Evolutionary conservation across 2,888 invertebrate species (phyloP), one percentile per base, ranked within the genome.

Genomic region (Timandra comae): DNA sequence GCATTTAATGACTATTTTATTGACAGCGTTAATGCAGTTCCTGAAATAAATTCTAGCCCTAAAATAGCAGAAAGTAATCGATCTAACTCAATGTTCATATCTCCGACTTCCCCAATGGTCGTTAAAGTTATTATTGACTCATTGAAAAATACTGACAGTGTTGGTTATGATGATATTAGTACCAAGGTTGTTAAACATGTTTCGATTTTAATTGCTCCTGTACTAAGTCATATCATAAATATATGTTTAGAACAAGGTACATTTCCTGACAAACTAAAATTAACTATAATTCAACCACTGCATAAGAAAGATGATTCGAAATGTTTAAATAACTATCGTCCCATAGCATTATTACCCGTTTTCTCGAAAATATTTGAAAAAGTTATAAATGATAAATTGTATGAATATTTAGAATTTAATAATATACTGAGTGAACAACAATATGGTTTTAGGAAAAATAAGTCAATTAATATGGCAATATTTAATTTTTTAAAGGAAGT

Each of bases 71-170:
- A 4, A n/a, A 12, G n/a, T 3, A 10, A 26, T n/a, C n/a, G n/a
- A n/a, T 8, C n/a, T 5, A 30, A 30, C 7, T 33, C 38, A 8
- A 30, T 33, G 8, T 33, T 33, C 25, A 35, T 43, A 35, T 2
- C 9, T 7, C 41, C 40, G 7, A 31, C 31, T 6, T 7, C 24
- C 8, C 35, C 37, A 5, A 8, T 12, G 1, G 35, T 38, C 8
- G 35, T 41, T 7, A 6, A 30, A 26, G 24, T 22, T 24, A 25
- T 27, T 6, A 43, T 43, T 16, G 13, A 13, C 3, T 12, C 7
- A 7, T 9, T 43, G 24, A 40, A 44, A 30, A 41, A 29, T 12
- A 33, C 35, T 1, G 38, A 35, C 7, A 42, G 38, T 19, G 23
- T 28, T 1, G 41, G 43, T 1, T 34, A 34, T 29, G 43, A 44